phyloP scores from a whole-genome alignment of 2,113 vertebrate genomes.

The Mohoua ochrocephala region DNA sequence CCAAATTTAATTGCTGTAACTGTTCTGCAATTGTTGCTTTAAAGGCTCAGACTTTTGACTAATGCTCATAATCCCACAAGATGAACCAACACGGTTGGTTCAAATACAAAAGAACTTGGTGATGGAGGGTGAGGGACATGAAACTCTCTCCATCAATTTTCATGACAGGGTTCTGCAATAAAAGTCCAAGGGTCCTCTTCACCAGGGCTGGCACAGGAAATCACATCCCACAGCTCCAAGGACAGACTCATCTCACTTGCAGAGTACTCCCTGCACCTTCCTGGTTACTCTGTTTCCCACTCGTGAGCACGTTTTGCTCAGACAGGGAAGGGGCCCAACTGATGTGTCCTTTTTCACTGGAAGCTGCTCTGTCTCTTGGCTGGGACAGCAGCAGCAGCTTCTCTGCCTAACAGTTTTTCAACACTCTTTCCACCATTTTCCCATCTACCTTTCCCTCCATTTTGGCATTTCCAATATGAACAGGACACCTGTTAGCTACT shows the following conservation, averaged over 20 bases:
- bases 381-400: background rate
- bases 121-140: background rate
- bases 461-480: background rate
- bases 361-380: background rate
- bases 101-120: background rate
- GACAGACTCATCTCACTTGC: background rate
- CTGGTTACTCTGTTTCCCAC: rapidly evolving
- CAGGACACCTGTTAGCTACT: background rate
- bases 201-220: background rate
- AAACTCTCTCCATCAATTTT: background rate
- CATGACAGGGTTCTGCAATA: background rate
- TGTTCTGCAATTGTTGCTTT: background rate
- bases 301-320: background rate
- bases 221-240: background rate
- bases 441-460: background rate
- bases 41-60: background rate
- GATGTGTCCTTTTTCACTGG: background rate
- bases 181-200: background rate
- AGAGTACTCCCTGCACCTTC: background rate
- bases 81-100: background rate
- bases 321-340: background rate
- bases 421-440: background rate
- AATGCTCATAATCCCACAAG: background rate
- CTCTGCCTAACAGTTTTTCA: background rate
- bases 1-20: background rate